Evolutionary conservation across 92 coral and sea anemone genomes (phyloP).

Genomic region (Siderastrea radians): DNA sequence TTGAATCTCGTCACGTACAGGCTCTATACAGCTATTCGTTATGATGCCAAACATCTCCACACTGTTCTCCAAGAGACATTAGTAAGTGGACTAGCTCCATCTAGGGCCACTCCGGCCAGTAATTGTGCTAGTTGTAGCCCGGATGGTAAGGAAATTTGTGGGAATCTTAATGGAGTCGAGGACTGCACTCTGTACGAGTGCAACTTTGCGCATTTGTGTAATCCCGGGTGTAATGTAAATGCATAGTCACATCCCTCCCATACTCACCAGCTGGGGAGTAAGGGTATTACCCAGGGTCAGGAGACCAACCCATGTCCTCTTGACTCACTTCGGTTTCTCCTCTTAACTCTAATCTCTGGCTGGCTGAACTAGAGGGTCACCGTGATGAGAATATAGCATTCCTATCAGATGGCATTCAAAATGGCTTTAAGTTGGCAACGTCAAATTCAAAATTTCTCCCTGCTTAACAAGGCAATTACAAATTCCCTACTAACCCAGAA

Average conservation of each 20-base stretch:
- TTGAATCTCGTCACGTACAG: too few relatives aligned
- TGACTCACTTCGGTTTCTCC: background rate
- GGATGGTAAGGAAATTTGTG: background rate
- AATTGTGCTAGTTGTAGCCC: background rate
- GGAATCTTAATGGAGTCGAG: background rate
- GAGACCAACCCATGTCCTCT: background rate
- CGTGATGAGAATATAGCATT: background rate
- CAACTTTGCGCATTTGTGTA: background rate
- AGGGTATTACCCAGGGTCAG: background rate
- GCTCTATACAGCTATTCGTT: too few relatives aligned
- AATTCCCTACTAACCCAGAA: background rate
- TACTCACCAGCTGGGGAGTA: background rate
- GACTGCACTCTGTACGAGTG: background rate
- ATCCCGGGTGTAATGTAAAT: background rate
- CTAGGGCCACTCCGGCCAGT: background rate
- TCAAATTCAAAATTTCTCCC: background rate
- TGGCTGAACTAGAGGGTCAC: slow-evolving; percentile 3
- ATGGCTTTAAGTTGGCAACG: slow-evolving; percentile 8
- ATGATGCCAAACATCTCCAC: background rate
- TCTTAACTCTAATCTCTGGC: slow-evolving; percentile 1
- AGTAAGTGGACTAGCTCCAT: background rate
- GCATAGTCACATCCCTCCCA: background rate
- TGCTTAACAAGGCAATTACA: background rate
- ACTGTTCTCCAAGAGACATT: background rate
- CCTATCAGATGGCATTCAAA: background rate